Evolutionary conservation across 2,113 vertebrate species (phyloP), one percentile per base, ranked within the genome.

Genomic region (Coturnix japonica): DNA sequence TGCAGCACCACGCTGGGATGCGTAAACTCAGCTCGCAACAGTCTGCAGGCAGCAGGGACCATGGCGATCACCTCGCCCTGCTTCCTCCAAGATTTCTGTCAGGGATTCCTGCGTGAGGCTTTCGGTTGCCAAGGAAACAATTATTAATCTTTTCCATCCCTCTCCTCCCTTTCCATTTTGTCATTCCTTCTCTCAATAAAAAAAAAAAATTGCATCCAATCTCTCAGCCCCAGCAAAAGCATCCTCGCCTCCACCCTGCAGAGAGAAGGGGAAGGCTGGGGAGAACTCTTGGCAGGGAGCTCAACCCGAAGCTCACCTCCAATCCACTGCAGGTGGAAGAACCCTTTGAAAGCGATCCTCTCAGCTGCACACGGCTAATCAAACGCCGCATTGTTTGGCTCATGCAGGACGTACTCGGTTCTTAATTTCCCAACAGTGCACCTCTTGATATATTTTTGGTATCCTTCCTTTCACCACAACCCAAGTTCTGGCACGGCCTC

Each of bases 121-220:
- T 89, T 89, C 64, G n/a, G 92, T 95, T 96, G 91, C 92, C 94
- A 94, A 91, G 95, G 96, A 94, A 94, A 96, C 91, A 76, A 73
- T 84, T 94, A 78, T 93, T 79, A 92, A 87, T 93, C 86, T 93
- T 94, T 94, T 72, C 54, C 81, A 86, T 93, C 69, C 83, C 19
- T 85, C 69, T 70, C 57, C 83, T 47, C 76, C 66, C 81, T 93
- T 91, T 71, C 71, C 71, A 44, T 85, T 93, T 90, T 93, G 64
- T 87, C 46, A 70, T 79, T 83, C 76, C 74, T 87, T 67, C 67
- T 61, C 79, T 47, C 31, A 82, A 15, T 63, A 72, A 75, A 91
- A 44, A 53, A 70, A 54, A 71, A 37, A 37, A 37, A 37, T 33
- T 84, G 37, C 60, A 28, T 76, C 54, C 69, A 46, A 81, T 37